Conservation (phyloP, 2,888 invertebrate genomes). For the Eubasilissa splendida region DNA sequence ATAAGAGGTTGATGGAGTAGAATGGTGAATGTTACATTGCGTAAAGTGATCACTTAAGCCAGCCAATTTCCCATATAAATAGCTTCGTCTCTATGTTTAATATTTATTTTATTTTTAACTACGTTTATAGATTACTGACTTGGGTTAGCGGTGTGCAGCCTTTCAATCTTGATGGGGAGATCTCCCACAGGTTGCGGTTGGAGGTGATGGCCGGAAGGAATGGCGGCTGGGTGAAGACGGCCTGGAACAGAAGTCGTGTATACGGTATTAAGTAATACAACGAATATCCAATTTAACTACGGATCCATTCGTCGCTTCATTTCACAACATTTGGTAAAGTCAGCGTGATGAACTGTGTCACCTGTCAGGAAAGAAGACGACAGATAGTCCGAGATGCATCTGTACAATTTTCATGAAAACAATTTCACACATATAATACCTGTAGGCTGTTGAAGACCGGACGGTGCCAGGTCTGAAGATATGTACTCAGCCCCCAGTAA, state of each 20-base stretch:
- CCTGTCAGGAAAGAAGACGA: too few relatives aligned
- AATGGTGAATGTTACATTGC: too few relatives aligned
- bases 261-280: background rate
- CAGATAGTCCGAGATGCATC: too few relatives aligned
- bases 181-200: constrained; percentile 66
- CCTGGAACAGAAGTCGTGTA: constrained; percentile 52
- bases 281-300: too few relatives aligned
- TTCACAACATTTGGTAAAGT: too few relatives aligned
- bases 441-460: constrained; percentile 70
- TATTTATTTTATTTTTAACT: too few relatives aligned
- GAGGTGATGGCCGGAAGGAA: constrained; percentile 69
- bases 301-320: too few relatives aligned
- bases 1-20: too few relatives aligned
- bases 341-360: too few relatives aligned
- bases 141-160: constrained; percentile 74
- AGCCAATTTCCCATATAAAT: too few relatives aligned
- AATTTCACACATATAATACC: constrained; percentile 18
- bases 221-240: constrained; percentile 66
- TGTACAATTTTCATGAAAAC: background rate
- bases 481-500: constrained; percentile 70
- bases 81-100: too few relatives aligned
- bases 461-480: constrained; percentile 62
- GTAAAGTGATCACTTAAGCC: too few relatives aligned
- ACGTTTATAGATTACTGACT: constrained; percentile 68
- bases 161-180: constrained; percentile 77